Evolutionary conservation across 2,888 invertebrate genomes (phyloP).

Genomic region (Ochropleura leucogaster): DNA sequence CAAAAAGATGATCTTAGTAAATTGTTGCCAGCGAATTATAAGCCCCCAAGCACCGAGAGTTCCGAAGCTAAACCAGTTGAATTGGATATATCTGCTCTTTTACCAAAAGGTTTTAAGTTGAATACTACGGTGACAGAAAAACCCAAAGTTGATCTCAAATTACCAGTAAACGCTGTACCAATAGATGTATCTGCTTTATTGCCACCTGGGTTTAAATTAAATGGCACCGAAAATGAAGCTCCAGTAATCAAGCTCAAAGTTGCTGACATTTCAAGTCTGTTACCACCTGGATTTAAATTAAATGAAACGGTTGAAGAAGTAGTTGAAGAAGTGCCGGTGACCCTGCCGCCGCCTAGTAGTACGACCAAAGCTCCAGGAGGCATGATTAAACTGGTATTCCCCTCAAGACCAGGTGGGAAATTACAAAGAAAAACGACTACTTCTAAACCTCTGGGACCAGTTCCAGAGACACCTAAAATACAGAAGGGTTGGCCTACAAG

Average conservation of each 20-base stretch:
- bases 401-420: conserved; percentile 94
- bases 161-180: conserved; percentile 74
- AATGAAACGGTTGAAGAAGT: conserved; percentile 74
- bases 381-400: conserved; percentile 93
- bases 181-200: conserved; percentile 91
- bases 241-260: conserved; percentile 77
- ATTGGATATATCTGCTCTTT: conserved; percentile 90
- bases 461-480: conserved; percentile 91
- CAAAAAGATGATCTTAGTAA: conserved; percentile 91
- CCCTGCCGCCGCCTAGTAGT: conserved; percentile 62
- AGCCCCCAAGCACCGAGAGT: conserved; percentile 81
- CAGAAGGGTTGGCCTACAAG: conserved; percentile 96
- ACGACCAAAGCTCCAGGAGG: conserved; percentile 87
- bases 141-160: conserved; percentile 71
- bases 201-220: conserved; percentile 91
- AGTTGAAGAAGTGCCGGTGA: conserved; percentile 11
- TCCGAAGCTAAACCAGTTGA: conserved; percentile 74
- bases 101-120: conserved; percentile 92
- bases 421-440: conserved; percentile 91
- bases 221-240: conserved; percentile 72
- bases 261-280: conserved; percentile 90
- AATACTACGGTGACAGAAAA: conserved; percentile 78
- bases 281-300: conserved; percentile 92
- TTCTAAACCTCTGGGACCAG: conserved; percentile 88
- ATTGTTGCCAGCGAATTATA: conserved; percentile 93